Base-by-base conservation (phyloP, 2,888 invertebrate genomes). In the Mimumesa dahlbomi region DNA sequence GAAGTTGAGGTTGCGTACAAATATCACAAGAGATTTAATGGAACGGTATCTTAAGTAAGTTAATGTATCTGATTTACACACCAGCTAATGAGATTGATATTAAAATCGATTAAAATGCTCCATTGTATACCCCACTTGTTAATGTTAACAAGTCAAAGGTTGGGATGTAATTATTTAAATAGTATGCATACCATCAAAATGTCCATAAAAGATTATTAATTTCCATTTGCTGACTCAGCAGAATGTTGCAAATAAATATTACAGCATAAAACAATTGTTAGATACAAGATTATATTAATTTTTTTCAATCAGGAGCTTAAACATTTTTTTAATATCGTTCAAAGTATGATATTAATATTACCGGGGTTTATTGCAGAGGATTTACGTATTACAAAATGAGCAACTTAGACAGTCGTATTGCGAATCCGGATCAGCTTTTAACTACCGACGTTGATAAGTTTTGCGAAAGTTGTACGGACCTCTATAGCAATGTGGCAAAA, bases 391-490 rank as follows among this genome's bases (percentile, higher is more conserved):
- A 99, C 90, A 96, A 98, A 91, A 97, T 99, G 93, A 95, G 95
- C 68, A 98, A 98, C 90, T 91, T 98, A 82, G 98, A 99, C 90
- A 97, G 96, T 85, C 92, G 98, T 86, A 97, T 98, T 90, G 93
- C 97, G 9, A 99, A 99, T 91, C 96, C 97, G 0, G 99, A 99
- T 90, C 98, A 99, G 88, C 91, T 99, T 48, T 90, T 99, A 59
- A 98, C 98, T 0, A 97, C 96, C 0, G 99, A 99, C 88, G 96
- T 99, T 0, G 99, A 99, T 89, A 97, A 97, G 90, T 98, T 99
- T 91, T 98, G 98, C 89, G 97, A 97, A 81, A 96, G 97, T 59
- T 94, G 98, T 31, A 96, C 98, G 0, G 98, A 98, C 87, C 91
- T 99, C 11, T 99, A 99, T 91, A 97, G 98, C 68, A 98, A 99